Conservation (phyloP, 2,888 invertebrate genomes). For the Lycaena phlaeas region DNA sequence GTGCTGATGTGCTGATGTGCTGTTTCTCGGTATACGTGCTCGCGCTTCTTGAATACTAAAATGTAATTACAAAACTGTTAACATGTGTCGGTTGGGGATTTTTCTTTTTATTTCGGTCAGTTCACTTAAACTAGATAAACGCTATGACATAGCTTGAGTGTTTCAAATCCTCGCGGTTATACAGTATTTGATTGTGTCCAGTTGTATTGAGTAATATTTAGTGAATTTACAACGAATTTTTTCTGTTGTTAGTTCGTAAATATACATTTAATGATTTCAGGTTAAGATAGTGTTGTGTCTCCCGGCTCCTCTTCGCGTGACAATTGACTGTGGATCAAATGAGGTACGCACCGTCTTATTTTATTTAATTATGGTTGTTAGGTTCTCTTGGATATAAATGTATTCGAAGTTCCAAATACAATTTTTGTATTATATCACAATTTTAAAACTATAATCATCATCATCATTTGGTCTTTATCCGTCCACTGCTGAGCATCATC, state of each 20-base stretch:
- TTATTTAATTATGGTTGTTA: not conserved
- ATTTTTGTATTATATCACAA: too few relatives aligned
- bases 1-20: conserved; percentile 14
- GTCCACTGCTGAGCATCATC: too few relatives aligned
- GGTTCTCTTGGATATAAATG: too few relatives aligned
- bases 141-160: not conserved
- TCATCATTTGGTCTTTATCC: too few relatives aligned
- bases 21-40: conserved; percentile 30
- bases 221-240: too few relatives aligned
- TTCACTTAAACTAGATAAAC: conserved; percentile 32
- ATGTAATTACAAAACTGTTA: conserved; percentile 29
- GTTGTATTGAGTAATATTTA: too few relatives aligned
- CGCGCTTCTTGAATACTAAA: conserved; percentile 24
- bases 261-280: conserved; percentile 18
- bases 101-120: conserved; percentile 33
- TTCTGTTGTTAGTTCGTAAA: too few relatives aligned
- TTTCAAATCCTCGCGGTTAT: too few relatives aligned
- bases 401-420: too few relatives aligned
- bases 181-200: too few relatives aligned
- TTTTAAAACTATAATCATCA: too few relatives aligned
- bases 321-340: conserved; percentile 50
- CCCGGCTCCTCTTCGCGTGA: conserved; percentile 42
- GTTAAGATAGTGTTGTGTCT: conserved; percentile 20
- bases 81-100: conserved; percentile 45
- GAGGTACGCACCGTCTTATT: conserved; percentile 26